phyloP scores from a whole-genome alignment of 2,797 vertebrate genomes.

The Danio kyathit region DNA sequence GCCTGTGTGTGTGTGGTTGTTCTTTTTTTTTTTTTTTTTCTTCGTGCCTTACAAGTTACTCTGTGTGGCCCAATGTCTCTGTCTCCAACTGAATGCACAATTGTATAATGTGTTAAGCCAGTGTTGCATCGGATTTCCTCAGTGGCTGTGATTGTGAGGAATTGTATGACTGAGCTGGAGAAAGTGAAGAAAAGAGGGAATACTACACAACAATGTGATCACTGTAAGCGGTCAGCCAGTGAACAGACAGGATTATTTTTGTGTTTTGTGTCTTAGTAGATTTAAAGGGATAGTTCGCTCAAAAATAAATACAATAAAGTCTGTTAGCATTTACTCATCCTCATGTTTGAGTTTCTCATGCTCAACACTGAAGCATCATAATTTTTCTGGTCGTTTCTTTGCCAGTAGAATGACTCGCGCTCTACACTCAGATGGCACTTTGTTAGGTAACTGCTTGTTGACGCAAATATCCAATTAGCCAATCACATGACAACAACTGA shows the following conservation, averaged over 20 bases:
- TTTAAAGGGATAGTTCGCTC: not conserved
- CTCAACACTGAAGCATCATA: not conserved
- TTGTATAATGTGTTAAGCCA: slow-evolving; percentile 67
- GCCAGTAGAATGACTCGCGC: not conserved
- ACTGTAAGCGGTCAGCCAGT: slow-evolving; percentile 32
- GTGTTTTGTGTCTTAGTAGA: not conserved
- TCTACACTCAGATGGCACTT: too few relatives aligned
- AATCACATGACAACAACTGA: too few relatives aligned
- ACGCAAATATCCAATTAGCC: too few relatives aligned
- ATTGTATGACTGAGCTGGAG: slow-evolving; percentile 15
- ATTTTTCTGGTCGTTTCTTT: not conserved
- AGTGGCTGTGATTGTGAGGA: slow-evolving; percentile 40
- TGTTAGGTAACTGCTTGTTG: too few relatives aligned
- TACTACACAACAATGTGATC: slow-evolving; percentile 27
- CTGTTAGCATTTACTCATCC: not conserved
- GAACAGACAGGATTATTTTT: not conserved
- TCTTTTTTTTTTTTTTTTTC: not conserved
- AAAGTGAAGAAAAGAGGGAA: not conserved
- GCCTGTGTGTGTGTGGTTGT: not conserved
- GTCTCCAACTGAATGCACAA: slow-evolving; percentile 55
- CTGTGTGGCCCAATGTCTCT: slow-evolving; percentile 43
- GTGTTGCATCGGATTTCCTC: slow-evolving; percentile 60
- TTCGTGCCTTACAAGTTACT: not conserved
- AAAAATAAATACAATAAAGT: too few relatives aligned
- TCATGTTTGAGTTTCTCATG: not conserved